A percentile compares a stretch with the other conserved stretches of the same genome.
Conservation (phyloP, 2,888 invertebrate species). For the Zygothrica quintamaculata region DNA sequence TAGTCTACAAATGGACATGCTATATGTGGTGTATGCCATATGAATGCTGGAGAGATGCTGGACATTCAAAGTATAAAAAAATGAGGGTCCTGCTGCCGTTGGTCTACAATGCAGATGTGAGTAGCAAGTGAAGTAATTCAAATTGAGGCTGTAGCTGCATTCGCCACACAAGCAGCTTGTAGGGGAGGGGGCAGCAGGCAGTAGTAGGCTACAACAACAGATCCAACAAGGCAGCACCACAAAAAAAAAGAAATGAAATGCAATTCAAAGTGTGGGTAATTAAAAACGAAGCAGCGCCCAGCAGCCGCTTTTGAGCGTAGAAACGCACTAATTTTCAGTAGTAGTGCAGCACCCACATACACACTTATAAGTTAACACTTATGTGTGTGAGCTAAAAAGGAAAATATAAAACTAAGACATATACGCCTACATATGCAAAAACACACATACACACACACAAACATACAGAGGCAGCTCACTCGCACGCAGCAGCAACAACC, state of each 20-base stretch:
- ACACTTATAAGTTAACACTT: slow-evolving; percentile 46
- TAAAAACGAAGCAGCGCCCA: slow-evolving; percentile 76
- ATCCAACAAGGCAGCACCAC: slow-evolving; percentile 43
- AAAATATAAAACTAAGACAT: slow-evolving; percentile 51
- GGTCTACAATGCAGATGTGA: slow-evolving; percentile 64
- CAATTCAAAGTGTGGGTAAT: slow-evolving; percentile 78
- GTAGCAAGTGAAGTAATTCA: slow-evolving; percentile 80
- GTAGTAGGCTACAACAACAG: slow-evolving; percentile 27
- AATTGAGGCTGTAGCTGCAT: slow-evolving; percentile 70
- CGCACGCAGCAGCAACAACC: slow-evolving; percentile 47
- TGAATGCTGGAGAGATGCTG: slow-evolving; percentile 52
- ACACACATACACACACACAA: slow-evolving; percentile 22
- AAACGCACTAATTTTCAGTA: slow-evolving; percentile 80
- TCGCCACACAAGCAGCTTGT: slow-evolving; percentile 41
- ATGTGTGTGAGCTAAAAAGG: slow-evolving; percentile 44
- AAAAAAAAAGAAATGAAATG: slow-evolving; percentile 46
- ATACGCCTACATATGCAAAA: too few species aligned
- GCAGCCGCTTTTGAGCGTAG: slow-evolving; percentile 74
- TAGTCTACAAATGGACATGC: slow-evolving; percentile 55
- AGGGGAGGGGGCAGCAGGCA: slow-evolving; percentile 9
- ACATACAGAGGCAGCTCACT: slow-evolving; percentile 51
- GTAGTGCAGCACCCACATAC: slow-evolving; percentile 36
- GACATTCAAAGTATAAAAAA: slow-evolving; percentile 61
- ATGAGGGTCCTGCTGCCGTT: slow-evolving; percentile 51
- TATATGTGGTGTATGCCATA: slow-evolving; percentile 31